These are phyloP conservation scores for Microvelia longipes DNA, from an alignment of 1,140 invertebrate genomes.

Conservation along the genomic window DNA sequence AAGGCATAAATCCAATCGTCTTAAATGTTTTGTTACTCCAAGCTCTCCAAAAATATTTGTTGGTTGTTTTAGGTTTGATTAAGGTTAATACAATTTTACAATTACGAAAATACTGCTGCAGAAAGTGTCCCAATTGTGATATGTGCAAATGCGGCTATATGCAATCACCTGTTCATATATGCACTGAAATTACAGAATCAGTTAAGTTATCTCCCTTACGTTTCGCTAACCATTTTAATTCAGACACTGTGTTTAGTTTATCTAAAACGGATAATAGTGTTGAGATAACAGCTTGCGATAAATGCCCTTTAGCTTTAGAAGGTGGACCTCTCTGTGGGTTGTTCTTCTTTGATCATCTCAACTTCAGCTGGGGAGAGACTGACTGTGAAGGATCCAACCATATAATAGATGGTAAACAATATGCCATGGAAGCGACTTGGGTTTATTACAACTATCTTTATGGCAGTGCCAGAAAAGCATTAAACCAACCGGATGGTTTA, in stretches of 20 bases:
- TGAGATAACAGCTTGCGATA: not conserved
- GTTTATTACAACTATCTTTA: not conserved
- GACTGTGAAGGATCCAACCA: not conserved
- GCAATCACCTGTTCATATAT: not conserved
- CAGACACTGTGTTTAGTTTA: not conserved
- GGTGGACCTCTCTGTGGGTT: not conserved
- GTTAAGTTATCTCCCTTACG: not conserved
- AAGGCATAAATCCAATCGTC: too few species aligned
- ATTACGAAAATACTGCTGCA: too few species aligned
- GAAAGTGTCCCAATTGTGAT: too few species aligned
- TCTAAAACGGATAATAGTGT: not conserved
- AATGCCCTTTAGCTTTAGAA: not conserved
- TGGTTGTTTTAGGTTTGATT: too few species aligned
- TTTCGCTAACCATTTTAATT: not conserved
- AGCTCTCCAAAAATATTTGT: too few species aligned
- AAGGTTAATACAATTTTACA: too few species aligned
- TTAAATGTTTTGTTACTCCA: too few species aligned
- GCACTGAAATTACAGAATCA: not conserved
- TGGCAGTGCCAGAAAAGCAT: not conserved
- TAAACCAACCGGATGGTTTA: not conserved
- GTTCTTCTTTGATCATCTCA: not conserved
- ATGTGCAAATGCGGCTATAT: not conserved
- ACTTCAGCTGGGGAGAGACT: not conserved
- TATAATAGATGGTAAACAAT: not conserved
- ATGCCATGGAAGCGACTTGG: not conserved